Percentiles rank a stretch among this genome's conserved stretches.
These are phyloP conservation scores for Brachionichthys hirsutus DNA, from an alignment of 2,113 vertebrate species.

Conservation along the genomic window DNA sequence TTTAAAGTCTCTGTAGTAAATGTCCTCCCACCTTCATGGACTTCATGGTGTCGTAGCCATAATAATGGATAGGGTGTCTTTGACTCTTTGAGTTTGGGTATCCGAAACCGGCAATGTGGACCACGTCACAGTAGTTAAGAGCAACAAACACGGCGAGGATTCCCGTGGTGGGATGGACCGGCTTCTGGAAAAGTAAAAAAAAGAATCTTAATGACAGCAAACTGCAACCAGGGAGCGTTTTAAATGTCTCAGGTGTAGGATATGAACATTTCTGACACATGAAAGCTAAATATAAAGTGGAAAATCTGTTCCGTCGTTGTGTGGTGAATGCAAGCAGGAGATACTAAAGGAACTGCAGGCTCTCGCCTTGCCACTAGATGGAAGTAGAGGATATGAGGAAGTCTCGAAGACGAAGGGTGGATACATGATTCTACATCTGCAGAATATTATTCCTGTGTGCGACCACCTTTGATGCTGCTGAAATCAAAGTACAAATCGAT, in stretches of 20 bases:
- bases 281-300: too few relatives aligned
- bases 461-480: too few relatives aligned
- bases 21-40: slow-evolving; percentile 84
- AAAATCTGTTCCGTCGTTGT: too few relatives aligned
- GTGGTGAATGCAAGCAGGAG: too few relatives aligned
- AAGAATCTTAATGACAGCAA: background rate
- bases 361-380: slow-evolving; percentile 42
- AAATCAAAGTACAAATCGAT: too few relatives aligned
- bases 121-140: slow-evolving; percentile 90
- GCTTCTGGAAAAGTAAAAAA: slow-evolving; percentile 71
- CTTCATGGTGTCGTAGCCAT: slow-evolving; percentile 85
- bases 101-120: slow-evolving; percentile 91
- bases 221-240: background rate
- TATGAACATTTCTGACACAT: too few relatives aligned
- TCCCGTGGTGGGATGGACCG: slow-evolving; percentile 84
- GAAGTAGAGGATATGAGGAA: slow-evolving; percentile 2
- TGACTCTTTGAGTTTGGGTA: slow-evolving; percentile 80
- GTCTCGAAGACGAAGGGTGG: too few relatives aligned
- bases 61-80: slow-evolving; percentile 89
- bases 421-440: too few relatives aligned
- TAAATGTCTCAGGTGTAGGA: too few relatives aligned
- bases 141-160: slow-evolving; percentile 89
- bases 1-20: background rate
- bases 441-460: too few relatives aligned
- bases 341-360: background rate